Percentiles rank a stretch among this genome's conserved stretches.
Evolutionary conservation across 2,113 vertebrate species (phyloP).

Genomic region (Parus major): DNA sequence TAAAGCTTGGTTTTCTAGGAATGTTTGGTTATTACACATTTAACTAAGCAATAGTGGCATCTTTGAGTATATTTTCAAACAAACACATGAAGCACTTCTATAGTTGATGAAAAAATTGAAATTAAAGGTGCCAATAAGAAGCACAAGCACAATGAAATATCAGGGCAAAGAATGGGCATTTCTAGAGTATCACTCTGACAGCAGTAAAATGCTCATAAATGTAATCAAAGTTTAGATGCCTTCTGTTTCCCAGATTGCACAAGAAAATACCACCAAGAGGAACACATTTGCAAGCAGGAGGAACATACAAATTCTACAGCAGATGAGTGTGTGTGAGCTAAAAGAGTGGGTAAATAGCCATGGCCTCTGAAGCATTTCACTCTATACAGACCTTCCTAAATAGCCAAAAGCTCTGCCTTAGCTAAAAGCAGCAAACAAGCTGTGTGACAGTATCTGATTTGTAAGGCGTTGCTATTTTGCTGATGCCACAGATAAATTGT

Average conservation of each 20-base stretch:
- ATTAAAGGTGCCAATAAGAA: background rate
- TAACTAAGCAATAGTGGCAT: background rate
- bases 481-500: background rate
- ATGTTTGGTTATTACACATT: background rate
- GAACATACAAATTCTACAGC: background rate
- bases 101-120: background rate
- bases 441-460: background rate
- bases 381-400: constrained; percentile 24
- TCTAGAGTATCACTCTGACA: constrained; percentile 1
- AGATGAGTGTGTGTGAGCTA: background rate
- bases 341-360: constrained; percentile 24
- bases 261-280: background rate
- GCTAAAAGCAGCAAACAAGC: background rate
- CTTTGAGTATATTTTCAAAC: background rate
- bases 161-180: background rate
- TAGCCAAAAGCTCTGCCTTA: background rate
- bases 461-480: background rate
- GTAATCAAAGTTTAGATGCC: background rate
- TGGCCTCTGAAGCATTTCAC: constrained; percentile 25
- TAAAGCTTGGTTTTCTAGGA: background rate
- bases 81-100: background rate
- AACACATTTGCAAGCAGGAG: background rate
- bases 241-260: background rate
- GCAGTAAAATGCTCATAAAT: constrained; percentile 23
- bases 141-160: constrained; percentile 9